Percentiles rank a stretch among this genome's conserved stretches.
Evolutionary conservation across 2,888 invertebrate genomes (phyloP).

Genomic region (Xestia sexstrigata): DNA sequence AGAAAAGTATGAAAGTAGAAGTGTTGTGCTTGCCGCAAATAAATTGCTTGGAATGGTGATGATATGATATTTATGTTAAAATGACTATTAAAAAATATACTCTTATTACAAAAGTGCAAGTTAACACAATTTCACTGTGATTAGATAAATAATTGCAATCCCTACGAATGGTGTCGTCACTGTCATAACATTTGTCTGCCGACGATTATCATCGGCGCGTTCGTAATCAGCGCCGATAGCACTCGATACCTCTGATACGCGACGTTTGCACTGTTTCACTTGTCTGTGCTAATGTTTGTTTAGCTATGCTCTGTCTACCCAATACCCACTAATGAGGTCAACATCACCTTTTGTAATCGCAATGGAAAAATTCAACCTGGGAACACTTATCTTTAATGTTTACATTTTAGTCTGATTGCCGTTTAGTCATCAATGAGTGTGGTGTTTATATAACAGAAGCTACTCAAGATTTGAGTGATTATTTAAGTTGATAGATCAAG

Average conservation of each 20-base stretch:
- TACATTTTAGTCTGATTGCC: conserved; percentile 32
- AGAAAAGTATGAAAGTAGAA: no score
- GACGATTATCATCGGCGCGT: conserved; percentile 59
- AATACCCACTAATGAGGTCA: conserved; percentile 77
- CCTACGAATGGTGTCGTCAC: conserved; percentile 8
- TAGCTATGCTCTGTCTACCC: conserved; percentile 73
- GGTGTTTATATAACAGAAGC: conserved; percentile 6
- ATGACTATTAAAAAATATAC: not conserved
- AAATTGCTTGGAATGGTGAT: not conserved
- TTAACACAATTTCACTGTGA: not conserved
- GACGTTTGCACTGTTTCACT: conserved; percentile 80
- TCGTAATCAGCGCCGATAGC: conserved; percentile 78
- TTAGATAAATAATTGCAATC: conserved; percentile 10
- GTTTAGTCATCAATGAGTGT: conserved; percentile 18
- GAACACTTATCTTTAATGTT: conserved; percentile 37
- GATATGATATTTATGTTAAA: not conserved
- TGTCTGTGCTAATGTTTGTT: conserved; percentile 86
- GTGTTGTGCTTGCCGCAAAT: no score
- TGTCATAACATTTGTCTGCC: conserved; percentile 37
- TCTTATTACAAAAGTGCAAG: not conserved
- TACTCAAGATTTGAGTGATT: conserved; percentile 8
- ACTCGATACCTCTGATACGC: conserved; percentile 83
- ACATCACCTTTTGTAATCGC: conserved; percentile 69
- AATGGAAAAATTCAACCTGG: conserved; percentile 65
- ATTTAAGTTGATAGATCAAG: not conserved